Percentiles rank a stretch among this genome's conserved stretches.
phyloP scores from a whole-genome alignment of 2,888 invertebrate species.

The Gastracanthus pulcherrimus region DNA sequence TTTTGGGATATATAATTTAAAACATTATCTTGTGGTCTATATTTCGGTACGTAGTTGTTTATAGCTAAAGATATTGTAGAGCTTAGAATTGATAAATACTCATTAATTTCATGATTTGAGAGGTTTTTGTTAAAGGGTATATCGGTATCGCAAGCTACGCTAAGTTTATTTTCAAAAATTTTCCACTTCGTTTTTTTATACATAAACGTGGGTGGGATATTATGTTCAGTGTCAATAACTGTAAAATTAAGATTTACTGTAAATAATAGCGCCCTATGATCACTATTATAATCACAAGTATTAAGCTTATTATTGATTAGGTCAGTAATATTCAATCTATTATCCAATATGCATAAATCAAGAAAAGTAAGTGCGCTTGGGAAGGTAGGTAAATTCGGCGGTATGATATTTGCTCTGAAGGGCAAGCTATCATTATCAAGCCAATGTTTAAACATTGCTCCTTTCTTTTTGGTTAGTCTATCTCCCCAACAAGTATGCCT shows the following conservation, averaged over 20 bases:
- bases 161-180: not conserved
- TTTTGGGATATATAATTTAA: not conserved
- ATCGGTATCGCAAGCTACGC: not conserved
- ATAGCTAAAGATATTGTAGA: not conserved
- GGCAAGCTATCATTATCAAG: not conserved
- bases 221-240: not conserved
- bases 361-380: constrained; percentile 38
- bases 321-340: constrained; percentile 22
- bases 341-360: constrained; percentile 51
- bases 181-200: constrained; percentile 45
- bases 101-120: constrained; percentile 50
- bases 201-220: not conserved
- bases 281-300: constrained; percentile 37
- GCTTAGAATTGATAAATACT: not conserved
- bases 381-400: constrained; percentile 37
- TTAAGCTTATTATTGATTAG: constrained; percentile 5
- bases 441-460: constrained; percentile 35
- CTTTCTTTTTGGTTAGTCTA: constrained; percentile 15
- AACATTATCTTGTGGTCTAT: not conserved
- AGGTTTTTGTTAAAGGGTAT: constrained; percentile 52
- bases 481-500: constrained; percentile 44
- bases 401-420: constrained; percentile 8
- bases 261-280: constrained; percentile 46
- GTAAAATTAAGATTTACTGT: not conserved
- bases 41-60: not conserved